Evolutionary conservation across 2,888 invertebrate species (phyloP).

Genomic region (Acholoe squamosa): DNA sequence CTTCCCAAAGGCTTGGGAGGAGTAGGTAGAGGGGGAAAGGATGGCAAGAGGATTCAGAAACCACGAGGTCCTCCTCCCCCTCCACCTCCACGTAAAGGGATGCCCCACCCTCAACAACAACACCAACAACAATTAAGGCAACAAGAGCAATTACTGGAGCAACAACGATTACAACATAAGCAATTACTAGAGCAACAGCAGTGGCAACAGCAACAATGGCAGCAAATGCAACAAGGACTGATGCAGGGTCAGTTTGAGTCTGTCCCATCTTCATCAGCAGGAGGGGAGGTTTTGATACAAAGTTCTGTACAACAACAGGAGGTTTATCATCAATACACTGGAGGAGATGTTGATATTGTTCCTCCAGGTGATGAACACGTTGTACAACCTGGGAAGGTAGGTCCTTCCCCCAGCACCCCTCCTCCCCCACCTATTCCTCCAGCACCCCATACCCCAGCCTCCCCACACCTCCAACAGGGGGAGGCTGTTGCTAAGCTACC

Average conservation of each 20-base stretch:
- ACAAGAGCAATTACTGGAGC: not conserved
- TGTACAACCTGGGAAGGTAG: not conserved
- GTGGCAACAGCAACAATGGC: constrained; percentile 11
- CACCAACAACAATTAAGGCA: constrained; percentile 24
- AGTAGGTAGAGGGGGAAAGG: constrained; percentile 56
- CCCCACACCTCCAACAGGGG: not conserved
- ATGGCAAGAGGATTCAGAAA: not conserved
- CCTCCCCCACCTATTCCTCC: not conserved
- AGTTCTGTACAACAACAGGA: not conserved
- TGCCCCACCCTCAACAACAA: not conserved
- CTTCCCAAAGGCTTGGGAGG: not conserved
- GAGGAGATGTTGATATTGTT: not conserved
- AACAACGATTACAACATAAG: not conserved
- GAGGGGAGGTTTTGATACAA: not conserved
- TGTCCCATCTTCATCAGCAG: not conserved
- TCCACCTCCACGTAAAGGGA: not conserved
- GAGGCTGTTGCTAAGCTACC: constrained; percentile 30
- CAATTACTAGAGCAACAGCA: not conserved
- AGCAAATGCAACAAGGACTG: not conserved
- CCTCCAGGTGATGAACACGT: not conserved
- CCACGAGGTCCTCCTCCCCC: constrained; percentile 47
- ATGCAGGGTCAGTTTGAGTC: not conserved
- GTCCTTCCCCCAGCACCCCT: not conserved
- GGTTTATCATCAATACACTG: not conserved
- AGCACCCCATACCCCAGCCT: not conserved